These are phyloP conservation scores for Dermatemys mawii DNA, from an alignment of 2,113 vertebrate species.

Conservation along the genomic window DNA sequence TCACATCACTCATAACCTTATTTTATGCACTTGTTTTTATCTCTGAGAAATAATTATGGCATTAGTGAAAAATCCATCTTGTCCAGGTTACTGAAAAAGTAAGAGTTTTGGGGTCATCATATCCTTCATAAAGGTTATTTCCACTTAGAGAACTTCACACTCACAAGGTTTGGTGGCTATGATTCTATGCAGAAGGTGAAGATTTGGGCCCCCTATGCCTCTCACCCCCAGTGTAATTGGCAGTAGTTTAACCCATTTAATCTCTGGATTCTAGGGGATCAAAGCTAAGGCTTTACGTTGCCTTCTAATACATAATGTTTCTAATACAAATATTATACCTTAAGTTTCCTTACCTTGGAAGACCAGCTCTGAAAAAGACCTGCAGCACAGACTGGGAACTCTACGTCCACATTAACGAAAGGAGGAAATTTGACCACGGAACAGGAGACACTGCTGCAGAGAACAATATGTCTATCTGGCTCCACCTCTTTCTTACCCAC, in stretches of 20 bases:
- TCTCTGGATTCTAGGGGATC: neutral
- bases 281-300: neutral
- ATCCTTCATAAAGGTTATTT: neutral
- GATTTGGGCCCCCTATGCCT: neutral
- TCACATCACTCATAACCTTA: neutral
- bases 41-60: neutral
- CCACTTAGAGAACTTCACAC: neutral
- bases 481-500: fast-evolving
- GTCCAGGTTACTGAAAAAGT: neutral
- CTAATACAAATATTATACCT: neutral
- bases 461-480: neutral
- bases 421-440: neutral
- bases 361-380: neutral
- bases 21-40: neutral
- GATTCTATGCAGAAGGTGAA: neutral
- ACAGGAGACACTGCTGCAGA: neutral
- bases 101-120: neutral
- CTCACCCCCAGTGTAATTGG: neutral
- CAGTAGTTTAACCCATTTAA: neutral
- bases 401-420: neutral
- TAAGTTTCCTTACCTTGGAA: neutral
- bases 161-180: neutral
- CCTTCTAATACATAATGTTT: neutral
- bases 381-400: neutral
- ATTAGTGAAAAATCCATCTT: neutral